phyloP scores from a whole-genome alignment of 2,888 invertebrate genomes.

The Merodon equestris region DNA sequence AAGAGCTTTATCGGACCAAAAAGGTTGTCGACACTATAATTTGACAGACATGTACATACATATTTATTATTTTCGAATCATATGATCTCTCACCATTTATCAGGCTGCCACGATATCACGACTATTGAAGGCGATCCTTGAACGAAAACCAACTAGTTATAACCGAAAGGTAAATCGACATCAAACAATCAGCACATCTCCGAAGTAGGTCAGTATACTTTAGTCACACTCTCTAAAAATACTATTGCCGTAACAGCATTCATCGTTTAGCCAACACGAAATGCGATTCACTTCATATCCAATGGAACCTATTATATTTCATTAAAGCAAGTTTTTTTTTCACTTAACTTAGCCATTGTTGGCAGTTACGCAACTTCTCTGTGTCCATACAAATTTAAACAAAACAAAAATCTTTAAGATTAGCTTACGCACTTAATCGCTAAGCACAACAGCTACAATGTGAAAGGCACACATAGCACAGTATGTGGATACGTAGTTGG shows the following conservation, averaged over 20 bases:
- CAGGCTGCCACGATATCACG: too few relatives aligned
- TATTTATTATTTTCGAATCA: too few relatives aligned
- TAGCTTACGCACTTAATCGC: constrained; percentile 53
- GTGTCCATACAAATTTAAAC: constrained; percentile 50
- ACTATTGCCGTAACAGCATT: constrained; percentile 3
- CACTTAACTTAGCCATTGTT: constrained; percentile 12
- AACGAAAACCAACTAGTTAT: too few relatives aligned
- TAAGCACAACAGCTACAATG: constrained; percentile 12
- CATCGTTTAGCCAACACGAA: constrained; percentile 31
- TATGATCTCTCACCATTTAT: too few relatives aligned
- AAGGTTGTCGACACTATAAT: too few relatives aligned
- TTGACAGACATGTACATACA: too few relatives aligned
- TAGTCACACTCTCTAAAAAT: constrained; percentile 26
- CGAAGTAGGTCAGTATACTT: constrained; percentile 36
- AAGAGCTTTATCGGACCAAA: too few relatives aligned
- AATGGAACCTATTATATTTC: constrained; percentile 36
- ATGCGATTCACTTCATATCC: constrained; percentile 24
- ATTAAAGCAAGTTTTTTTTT: constrained; percentile 51
- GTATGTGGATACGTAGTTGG: too few relatives aligned
- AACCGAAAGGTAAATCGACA: neutral
- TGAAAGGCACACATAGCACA: constrained; percentile 50
- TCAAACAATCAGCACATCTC: neutral
- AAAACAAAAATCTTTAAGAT: constrained; percentile 33
- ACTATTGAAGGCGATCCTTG: too few relatives aligned
- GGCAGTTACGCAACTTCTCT: constrained; percentile 30